Percentiles rank a stretch among this genome's conserved stretches.
Evolutionary conservation across 2,797 vertebrate species (phyloP).

Genomic region (Gallinago nigripennis): DNA sequence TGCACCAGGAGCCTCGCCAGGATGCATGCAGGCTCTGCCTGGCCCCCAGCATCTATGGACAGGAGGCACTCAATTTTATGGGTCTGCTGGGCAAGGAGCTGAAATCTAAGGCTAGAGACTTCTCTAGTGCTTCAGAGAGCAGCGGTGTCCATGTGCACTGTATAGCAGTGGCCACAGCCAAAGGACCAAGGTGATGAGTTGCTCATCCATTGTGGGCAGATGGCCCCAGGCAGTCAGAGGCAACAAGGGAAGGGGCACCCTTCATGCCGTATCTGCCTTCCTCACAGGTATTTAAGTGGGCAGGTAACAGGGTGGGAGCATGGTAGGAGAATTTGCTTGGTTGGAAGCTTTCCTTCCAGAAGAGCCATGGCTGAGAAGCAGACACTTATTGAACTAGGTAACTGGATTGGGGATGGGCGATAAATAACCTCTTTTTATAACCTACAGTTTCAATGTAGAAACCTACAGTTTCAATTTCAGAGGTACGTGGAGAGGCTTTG

Average conservation of each 20-base stretch:
- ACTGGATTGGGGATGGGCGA: not conserved
- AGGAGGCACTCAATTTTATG: not conserved
- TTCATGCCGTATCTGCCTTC: not conserved
- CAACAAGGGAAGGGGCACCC: not conserved
- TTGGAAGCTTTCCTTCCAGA: not conserved
- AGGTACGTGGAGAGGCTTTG: not conserved
- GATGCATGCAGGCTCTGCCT: not conserved
- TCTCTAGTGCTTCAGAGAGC: not conserved
- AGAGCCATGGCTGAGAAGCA: not conserved
- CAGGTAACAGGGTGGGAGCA: not conserved
- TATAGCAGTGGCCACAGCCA: not conserved
- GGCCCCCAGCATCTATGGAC: fast-evolving
- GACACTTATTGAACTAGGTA: not conserved
- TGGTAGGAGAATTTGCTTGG: not conserved
- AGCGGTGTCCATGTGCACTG: not conserved
- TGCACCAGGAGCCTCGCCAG: not conserved
- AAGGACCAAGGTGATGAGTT: not conserved
- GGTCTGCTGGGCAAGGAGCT: not conserved
- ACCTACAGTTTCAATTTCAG: not conserved
- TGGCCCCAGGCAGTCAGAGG: not conserved
- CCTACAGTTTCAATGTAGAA: not conserved
- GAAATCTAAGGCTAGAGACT: not conserved
- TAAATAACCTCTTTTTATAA: not conserved
- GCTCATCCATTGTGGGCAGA: not conserved
- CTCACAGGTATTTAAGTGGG: not conserved